Evolutionary conservation across 2,797 vertebrate genomes (phyloP), one percentile per base, ranked within the genome.

Genomic region (Enteromius mattozi): DNA sequence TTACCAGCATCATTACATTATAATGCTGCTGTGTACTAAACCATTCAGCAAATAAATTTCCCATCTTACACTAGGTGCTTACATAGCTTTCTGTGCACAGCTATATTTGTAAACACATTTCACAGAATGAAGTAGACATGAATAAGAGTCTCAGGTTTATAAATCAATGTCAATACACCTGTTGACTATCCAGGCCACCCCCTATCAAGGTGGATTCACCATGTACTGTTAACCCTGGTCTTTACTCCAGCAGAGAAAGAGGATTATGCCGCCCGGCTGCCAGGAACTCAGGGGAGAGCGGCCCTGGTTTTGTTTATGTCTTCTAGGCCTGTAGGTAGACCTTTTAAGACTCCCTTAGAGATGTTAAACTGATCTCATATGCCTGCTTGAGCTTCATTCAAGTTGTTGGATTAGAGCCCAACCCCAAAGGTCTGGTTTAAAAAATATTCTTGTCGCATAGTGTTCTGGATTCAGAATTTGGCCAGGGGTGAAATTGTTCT

Each of bases 1-100:
- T 90, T 90, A 90, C 90, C 91, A 87, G 88, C 85, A 84, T 88
- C 82, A 88, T 88, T 89, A 92, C 89, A 92, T 93, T 88, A 90
- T 87, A 87, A 88, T 76, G 84, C 88, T 87, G 69, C 83, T 85
- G 82, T 86, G 40, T 68, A 27, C 30, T 78, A 82, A 78, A 81
- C n/a, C 74, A 47, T 56, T 71, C 27, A 70, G 78, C 21, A 30
- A 37, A 82, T 72, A 49, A 59, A 78, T 61, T 56, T 21, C 13
- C 6, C 12, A 47, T 83, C 47, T 35, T 42, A 45, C 83, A 81
- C 61, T 70, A 66, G 66, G 80, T 84, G 16, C 75, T 69, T 75
- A 56, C 63, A 66, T 72, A 45, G 61, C 40, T 42, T 56, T 81
- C 49, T 49, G 40, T 78, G 10, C 49, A 83, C 63, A 77, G 24